Evolutionary conservation across 2,113 vertebrate species (phyloP), one percentile per base, ranked within the genome.

Genomic region (Rynchops niger): DNA sequence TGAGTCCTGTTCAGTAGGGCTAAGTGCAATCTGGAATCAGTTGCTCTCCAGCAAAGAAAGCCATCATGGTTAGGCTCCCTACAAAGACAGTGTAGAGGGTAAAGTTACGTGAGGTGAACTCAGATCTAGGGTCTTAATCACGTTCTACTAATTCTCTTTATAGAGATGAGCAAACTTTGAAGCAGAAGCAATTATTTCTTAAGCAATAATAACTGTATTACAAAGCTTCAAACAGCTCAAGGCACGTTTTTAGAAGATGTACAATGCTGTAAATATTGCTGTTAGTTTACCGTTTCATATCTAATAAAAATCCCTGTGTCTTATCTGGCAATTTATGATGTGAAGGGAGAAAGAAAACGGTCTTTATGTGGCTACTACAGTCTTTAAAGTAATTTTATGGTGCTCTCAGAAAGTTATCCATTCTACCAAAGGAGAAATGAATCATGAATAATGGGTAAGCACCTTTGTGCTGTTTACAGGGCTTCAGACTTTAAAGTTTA

Each of bases 331-430:
- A 95, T 95, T 97, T 97, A 96, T 66, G 73, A 88, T 86, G 79
- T 95, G 91, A 91, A 90, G 32, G 50, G 42, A 76, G 53, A 87
- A 85, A 88, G 58, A 82, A 87, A 93, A 82, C 15, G n/a, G 50
- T 91, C 86, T 95, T 95, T 95, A 95, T 90, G 66, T 87, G 93
- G 74, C 86, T 95, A 88, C 81, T 85, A 72, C 45, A 58, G 45
- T 94, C 82, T 95, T 97, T 94, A 95, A 95, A 95, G 59, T 97
- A 91, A 95, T 97, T 97, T 96, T 96, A 97, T 90, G n/a, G 47
- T 93, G 50, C 38, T 91, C 45, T 91, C 40, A 77, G 81, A 90
- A 91, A 94, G 86, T 95, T 96, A 96, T 77, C 91, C 62, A 90
- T 95, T 95, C 40, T n/a, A 77, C 84, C 78, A 95, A 67, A 4